phyloP scores from a whole-genome alignment of 1,140 invertebrate species.

The Schlechtendalia chinensis region DNA sequence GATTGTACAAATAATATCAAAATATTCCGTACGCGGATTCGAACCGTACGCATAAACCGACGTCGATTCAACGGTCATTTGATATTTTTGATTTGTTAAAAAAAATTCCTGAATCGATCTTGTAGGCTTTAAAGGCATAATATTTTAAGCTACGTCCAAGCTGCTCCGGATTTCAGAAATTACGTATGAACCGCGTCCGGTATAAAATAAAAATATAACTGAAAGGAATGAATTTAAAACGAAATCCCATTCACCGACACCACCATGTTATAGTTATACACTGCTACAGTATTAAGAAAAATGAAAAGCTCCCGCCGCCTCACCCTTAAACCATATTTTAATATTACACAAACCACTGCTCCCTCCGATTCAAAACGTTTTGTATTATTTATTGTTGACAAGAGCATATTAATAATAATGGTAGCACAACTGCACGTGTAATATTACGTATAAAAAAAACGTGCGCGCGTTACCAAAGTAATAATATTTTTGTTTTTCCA shows the following conservation, averaged over 20 bases:
- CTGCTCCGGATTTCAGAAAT: not conserved
- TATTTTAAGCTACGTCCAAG: not conserved
- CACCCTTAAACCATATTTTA: not conserved
- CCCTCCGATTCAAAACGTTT: not conserved
- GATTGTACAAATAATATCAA: too few relatives aligned
- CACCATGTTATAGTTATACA: not conserved
- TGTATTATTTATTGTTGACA: not conserved
- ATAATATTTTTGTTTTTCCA: too few relatives aligned
- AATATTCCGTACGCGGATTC: too few relatives aligned
- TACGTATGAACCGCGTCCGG: not conserved
- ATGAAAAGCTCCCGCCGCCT: not conserved
- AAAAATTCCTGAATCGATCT: not conserved
- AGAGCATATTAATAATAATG: not conserved
- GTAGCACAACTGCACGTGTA: not conserved
- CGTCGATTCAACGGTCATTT: not conserved
- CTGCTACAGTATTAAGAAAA: not conserved
- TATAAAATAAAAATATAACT: not conserved
- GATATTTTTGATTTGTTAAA: not conserved
- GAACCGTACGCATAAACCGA: too few relatives aligned
- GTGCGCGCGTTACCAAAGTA: too few relatives aligned
- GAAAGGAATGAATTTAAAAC: not conserved
- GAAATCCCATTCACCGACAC: not conserved
- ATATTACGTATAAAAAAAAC: too few relatives aligned
- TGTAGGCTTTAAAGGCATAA: not conserved
- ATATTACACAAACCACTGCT: not conserved